A percentile compares a stretch with the other conserved stretches of the same genome.
phyloP scores from a whole-genome alignment of 2,888 invertebrate genomes.

The Melanostoma mellinum region DNA sequence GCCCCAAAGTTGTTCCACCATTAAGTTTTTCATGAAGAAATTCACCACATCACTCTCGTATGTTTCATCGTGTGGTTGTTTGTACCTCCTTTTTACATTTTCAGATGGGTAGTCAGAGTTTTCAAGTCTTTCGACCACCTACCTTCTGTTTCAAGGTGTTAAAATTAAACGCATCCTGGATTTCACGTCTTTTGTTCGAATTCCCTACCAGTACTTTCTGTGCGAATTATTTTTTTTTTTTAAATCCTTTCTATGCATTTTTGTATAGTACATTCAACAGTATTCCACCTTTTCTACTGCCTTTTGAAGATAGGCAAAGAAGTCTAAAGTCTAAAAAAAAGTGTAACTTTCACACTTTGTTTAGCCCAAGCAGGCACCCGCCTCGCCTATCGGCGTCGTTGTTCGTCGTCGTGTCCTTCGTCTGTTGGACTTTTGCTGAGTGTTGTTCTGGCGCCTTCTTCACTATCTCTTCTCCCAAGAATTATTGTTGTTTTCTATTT shows the following conservation, averaged over 20 bases:
- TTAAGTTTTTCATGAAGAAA: too few species aligned
- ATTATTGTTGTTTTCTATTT: constrained; percentile 27
- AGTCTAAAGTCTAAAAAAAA: constrained; percentile 41
- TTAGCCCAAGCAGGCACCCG: constrained; percentile 13
- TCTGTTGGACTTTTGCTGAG: constrained; percentile 44
- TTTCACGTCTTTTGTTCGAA: constrained; percentile 27
- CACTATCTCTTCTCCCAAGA: constrained; percentile 24
- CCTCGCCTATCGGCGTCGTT: constrained; percentile 12
- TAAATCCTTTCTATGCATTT: constrained; percentile 29
- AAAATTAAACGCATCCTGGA: constrained; percentile 29
- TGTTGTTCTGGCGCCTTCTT: constrained; percentile 64
- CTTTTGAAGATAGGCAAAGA: constrained; percentile 55
- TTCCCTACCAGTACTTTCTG: constrained; percentile 14
- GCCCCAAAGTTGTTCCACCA: too few species aligned
- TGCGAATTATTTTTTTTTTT: constrained; percentile 9
- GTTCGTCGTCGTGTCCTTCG: constrained; percentile 34
- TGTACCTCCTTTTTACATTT: not conserved
- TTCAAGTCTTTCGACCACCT: not conserved
- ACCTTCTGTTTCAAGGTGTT: constrained; percentile 12
- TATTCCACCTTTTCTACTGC: constrained; percentile 14
- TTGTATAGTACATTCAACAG: constrained; percentile 33
- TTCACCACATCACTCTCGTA: too few species aligned
- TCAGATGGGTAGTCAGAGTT: not conserved
- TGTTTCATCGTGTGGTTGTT: not conserved
- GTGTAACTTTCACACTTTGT: constrained; percentile 69